A percentile compares a stretch with the other conserved stretches of the same genome.
Evolutionary conservation across 1,140 invertebrate genomes (phyloP).

Genomic region (Holcopasites calliopsidis): DNA sequence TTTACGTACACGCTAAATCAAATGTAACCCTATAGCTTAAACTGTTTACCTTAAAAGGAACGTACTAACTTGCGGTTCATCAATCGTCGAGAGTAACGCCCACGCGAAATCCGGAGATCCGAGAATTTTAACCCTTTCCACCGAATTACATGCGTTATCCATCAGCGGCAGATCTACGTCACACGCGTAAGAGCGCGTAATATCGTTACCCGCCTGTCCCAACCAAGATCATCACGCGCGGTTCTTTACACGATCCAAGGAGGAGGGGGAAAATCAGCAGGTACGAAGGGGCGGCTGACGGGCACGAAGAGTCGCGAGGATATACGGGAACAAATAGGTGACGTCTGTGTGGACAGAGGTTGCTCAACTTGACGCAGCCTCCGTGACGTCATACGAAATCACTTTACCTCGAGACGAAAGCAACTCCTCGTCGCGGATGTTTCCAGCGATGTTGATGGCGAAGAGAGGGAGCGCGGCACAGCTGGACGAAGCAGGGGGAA

Average conservation of each 20-base stretch:
- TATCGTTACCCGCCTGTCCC: slow-evolving; percentile 18
- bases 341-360: slow-evolving; percentile 45
- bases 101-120: slow-evolving; percentile 8
- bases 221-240: slow-evolving; percentile 31
- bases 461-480: too few species aligned
- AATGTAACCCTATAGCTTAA: background rate
- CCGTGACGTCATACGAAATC: slow-evolving; percentile 61
- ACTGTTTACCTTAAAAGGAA: background rate
- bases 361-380: slow-evolving; percentile 65
- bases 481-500: background rate
- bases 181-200: slow-evolving; percentile 8
- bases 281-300: background rate
- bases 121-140: background rate
- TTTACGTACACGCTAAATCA: background rate
- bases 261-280: background rate
- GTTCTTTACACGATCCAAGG: background rate
- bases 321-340: slow-evolving; percentile 32
- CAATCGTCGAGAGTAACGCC: slow-evolving; percentile 18
- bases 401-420: slow-evolving; percentile 60
- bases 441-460: slow-evolving; percentile 15
- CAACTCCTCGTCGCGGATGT: slow-evolving; percentile 15
- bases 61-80: background rate
- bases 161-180: slow-evolving; percentile 5
- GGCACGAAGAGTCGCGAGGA: background rate
- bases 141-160: slow-evolving; percentile 32